These are phyloP conservation scores for Manacus vitellinus DNA, from an alignment of 2,113 vertebrate genomes.

Conservation along the genomic window DNA sequence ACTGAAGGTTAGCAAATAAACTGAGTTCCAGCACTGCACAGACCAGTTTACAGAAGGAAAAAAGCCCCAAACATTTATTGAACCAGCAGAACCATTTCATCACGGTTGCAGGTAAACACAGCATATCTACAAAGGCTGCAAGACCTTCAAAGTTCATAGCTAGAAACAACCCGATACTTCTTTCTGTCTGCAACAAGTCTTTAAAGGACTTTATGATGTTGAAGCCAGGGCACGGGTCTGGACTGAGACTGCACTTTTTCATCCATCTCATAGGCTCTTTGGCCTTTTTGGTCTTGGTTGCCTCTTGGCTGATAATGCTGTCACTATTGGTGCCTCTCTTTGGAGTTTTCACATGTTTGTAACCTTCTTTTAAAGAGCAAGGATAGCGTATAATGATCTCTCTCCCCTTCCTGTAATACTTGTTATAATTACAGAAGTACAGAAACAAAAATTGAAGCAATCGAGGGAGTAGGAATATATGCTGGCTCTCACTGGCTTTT, in stretches of 20 bases:
- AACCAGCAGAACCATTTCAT: background rate
- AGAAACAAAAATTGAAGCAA: background rate
- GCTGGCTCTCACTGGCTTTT: background rate
- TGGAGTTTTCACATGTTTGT: background rate
- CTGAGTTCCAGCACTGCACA: background rate
- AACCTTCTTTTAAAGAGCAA: background rate
- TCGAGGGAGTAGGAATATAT: background rate
- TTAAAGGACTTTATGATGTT: background rate
- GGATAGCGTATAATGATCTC: background rate
- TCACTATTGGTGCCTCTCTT: background rate
- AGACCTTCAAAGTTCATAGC: background rate
- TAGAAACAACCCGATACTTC: background rate
- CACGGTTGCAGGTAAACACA: rapidly evolving
- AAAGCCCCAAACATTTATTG: background rate
- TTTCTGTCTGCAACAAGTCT: background rate
- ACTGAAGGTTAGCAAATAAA: background rate
- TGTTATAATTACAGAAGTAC: background rate
- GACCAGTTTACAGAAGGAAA: background rate
- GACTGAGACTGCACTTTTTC: background rate
- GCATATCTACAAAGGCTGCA: background rate
- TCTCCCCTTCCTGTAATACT: background rate
- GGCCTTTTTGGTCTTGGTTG: background rate
- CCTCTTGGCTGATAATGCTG: background rate
- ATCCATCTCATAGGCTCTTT: background rate
- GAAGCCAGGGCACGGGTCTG: background rate